Percentiles rank a stretch among this genome's conserved stretches.
Conservation (phyloP, 2,113 vertebrate genomes). For the Takifugu flavidus region DNA sequence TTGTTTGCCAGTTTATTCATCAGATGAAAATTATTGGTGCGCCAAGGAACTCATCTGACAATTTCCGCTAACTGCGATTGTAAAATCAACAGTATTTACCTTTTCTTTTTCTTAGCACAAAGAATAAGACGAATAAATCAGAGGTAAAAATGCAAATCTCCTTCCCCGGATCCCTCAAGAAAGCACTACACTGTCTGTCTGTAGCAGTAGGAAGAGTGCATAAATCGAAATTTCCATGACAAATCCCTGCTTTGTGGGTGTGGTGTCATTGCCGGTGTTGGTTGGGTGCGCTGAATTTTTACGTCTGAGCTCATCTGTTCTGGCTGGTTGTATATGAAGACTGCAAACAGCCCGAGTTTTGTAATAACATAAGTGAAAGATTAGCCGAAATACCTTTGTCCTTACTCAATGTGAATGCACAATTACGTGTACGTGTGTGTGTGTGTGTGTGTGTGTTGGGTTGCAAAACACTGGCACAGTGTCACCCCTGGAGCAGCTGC, state of each 20-base stretch:
- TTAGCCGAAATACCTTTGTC: constrained; percentile 52
- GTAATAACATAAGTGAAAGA: constrained; percentile 52
- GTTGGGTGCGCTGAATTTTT: constrained; percentile 6
- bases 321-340: constrained; percentile 49
- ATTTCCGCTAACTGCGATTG: too few species aligned
- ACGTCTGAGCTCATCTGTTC: constrained; percentile 47
- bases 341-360: constrained; percentile 53
- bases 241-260: neutral
- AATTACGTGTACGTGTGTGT: too few species aligned
- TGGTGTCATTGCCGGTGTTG: neutral
- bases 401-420: constrained; percentile 55
- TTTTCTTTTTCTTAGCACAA: too few species aligned
- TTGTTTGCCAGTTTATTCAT: too few species aligned
- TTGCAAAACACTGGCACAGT: constrained; percentile 54
- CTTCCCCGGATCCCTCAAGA: neutral
- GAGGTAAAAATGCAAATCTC: neutral
- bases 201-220: too few species aligned
- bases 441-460: neutral
- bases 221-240: too few species aligned
- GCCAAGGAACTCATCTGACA: too few species aligned
- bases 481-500: constrained; percentile 46
- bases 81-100: too few species aligned
- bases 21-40: too few species aligned
- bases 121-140: neutral
- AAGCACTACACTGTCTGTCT: too few species aligned